Evolutionary conservation across 2,113 vertebrate genomes (phyloP), one percentile per base, ranked within the genome.

Genomic region (Pterocles burchelli): DNA sequence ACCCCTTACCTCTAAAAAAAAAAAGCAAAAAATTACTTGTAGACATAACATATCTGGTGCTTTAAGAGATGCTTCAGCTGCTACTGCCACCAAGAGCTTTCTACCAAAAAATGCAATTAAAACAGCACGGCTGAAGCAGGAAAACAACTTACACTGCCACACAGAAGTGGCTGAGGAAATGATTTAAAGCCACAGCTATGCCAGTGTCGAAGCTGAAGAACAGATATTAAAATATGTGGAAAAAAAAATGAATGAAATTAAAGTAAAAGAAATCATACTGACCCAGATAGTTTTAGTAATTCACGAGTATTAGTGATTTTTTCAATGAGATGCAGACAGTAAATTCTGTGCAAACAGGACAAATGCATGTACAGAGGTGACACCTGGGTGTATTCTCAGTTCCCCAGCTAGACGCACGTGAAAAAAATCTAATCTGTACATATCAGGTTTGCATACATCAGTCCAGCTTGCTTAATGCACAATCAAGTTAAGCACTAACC

Each of bases 101-200:
- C 82, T 87, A 95, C 51, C 58, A 86, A 95, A 96, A 95, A 95
- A 94, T 63, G 92, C 93, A 95, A 96, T 95, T 87, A 86, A 55
- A 94, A 93, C 49, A 93, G 88, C 85, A 86, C 29, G 80, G 90
- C 89, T 95, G 86, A 96, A 95, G 94, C 59, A 94, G 68, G 52
- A 89, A 95, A 91, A 95, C 85, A 92, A 97, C 97, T 97, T 97
- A 95, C 96, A 97, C 90, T 97, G 97, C 96, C 96, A 97, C 93
- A 96, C 78, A 97, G 96, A 95, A 97, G 96, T 95, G 94, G 96
- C 97, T 97, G 97, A 97, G 95, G 96, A 92, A 95, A 97, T 89
- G 97, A 97, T 73, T 97, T 97, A 97, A 97, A 97, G 96, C 95
- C 88, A 68, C 96, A 97, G 95, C 96, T 97, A 95, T 96, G 95